Conservation (phyloP, 2,888 invertebrate species). For the Pachycephus smyrnensis region DNA sequence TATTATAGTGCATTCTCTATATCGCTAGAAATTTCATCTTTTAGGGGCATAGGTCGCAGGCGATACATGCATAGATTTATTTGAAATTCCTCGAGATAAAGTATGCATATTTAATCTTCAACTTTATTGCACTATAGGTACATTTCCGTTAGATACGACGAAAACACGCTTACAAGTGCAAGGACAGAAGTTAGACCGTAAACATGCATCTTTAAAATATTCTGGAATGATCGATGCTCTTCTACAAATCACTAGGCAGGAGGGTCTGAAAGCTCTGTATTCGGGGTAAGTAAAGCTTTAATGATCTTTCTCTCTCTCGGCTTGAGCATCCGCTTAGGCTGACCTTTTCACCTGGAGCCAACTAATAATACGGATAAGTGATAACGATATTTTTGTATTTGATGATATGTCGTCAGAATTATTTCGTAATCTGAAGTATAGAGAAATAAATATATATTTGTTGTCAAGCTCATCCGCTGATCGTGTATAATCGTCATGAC, state of each 20-base stretch:
- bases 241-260: slow-evolving; percentile 85
- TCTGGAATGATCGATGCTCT: slow-evolving; percentile 94
- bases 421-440: no score
- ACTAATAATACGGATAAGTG: background rate
- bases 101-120: background rate
- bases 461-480: no score
- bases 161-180: slow-evolving; percentile 95
- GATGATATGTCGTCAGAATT: background rate
- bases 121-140: slow-evolving; percentile 72
- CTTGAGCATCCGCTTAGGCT: background rate
- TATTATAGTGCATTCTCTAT: no score
- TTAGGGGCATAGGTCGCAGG: background rate
- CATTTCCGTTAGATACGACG: slow-evolving; percentile 96
- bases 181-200: slow-evolving; percentile 86
- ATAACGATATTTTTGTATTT: slow-evolving; percentile 3
- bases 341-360: slow-evolving; percentile 11
- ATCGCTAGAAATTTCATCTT: no score
- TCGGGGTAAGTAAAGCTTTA: slow-evolving; percentile 75
- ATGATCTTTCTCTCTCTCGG: background rate
- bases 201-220: slow-evolving; percentile 82
- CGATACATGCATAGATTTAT: background rate
- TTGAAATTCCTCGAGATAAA: background rate
- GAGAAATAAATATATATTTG: no score
- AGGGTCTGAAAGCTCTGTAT: slow-evolving; percentile 88
- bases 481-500: background rate